phyloP scores from a whole-genome alignment of 2,888 invertebrate species.

The Galerucella calmariensis region DNA sequence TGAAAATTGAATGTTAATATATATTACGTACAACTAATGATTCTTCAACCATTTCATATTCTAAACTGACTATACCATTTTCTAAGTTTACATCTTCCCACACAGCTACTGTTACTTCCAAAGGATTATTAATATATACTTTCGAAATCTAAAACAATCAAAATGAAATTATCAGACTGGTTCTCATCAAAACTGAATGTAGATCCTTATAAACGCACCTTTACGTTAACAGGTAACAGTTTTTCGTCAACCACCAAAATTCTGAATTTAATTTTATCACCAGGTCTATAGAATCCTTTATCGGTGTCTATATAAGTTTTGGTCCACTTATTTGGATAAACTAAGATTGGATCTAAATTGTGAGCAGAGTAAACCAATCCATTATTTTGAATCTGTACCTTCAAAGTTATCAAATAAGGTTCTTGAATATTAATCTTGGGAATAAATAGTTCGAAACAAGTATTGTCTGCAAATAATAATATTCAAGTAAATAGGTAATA shows the following conservation, averaged over 20 bases:
- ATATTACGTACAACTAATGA: constrained; percentile 53
- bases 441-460: constrained; percentile 58
- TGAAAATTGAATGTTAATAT: background rate
- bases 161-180: no score
- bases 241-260: constrained; percentile 67
- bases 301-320: constrained; percentile 70
- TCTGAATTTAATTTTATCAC: constrained; percentile 68
- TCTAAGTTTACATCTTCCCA: constrained; percentile 73
- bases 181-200: no score
- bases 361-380: constrained; percentile 54
- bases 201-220: constrained; percentile 37
- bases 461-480: constrained; percentile 54
- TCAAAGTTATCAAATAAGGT: constrained; percentile 57
- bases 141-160: constrained; percentile 68
- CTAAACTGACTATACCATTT: constrained; percentile 71
- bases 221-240: constrained; percentile 63
- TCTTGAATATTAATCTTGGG: constrained; percentile 52
- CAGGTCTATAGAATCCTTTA: constrained; percentile 68
- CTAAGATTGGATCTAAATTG: constrained; percentile 58
- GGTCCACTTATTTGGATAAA: constrained; percentile 61
- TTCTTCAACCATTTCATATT: constrained; percentile 59
- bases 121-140: constrained; percentile 75
- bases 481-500: no score
- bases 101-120: constrained; percentile 71
- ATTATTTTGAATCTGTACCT: constrained; percentile 56